Conservation (phyloP, 2,797 vertebrate genomes). For the Poeciliopsis turneri region DNA sequence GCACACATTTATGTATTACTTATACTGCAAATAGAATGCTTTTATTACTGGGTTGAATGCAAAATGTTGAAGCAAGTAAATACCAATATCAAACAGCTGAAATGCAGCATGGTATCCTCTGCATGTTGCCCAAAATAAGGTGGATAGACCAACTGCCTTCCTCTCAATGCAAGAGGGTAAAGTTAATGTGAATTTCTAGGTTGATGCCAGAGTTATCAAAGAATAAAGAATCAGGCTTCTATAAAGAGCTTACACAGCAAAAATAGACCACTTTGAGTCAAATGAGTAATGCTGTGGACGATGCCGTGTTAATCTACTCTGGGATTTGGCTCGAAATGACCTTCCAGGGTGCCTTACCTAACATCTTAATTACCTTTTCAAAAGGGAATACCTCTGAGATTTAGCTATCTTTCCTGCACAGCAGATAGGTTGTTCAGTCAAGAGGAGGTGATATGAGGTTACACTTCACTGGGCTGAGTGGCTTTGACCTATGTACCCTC, state of each 20-base stretch:
- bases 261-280: conserved; percentile 57
- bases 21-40: conserved; percentile 56
- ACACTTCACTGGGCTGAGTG: conserved; percentile 66
- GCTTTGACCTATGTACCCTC: conserved; percentile 58
- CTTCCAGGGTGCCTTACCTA: conserved; percentile 64
- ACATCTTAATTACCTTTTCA: conserved; percentile 76
- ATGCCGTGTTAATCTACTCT: conserved; percentile 68
- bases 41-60: conserved; percentile 50
- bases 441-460: conserved; percentile 68
- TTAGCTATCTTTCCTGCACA: conserved; percentile 49
- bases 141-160: conserved; percentile 48
- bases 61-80: conserved; percentile 39
- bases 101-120: conserved; percentile 38
- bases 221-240: conserved; percentile 56
- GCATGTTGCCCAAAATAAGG: conserved; percentile 40
- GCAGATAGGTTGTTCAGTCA: conserved; percentile 64
- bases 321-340: conserved; percentile 73
- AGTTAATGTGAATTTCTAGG: conserved; percentile 30
- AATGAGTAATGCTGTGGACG: conserved; percentile 69
- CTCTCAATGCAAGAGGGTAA: conserved; percentile 27
- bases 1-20: conserved; percentile 44
- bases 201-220: conserved; percentile 58
- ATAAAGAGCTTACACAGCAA: conserved; percentile 54
- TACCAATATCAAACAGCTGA: conserved; percentile 36
- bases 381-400: conserved; percentile 71